A percentile compares a stretch with the other conserved stretches of the same genome.
These are phyloP conservation scores for Drosophila chauvacae DNA, from an alignment of 1,140 invertebrate species.

Conservation along the genomic window DNA sequence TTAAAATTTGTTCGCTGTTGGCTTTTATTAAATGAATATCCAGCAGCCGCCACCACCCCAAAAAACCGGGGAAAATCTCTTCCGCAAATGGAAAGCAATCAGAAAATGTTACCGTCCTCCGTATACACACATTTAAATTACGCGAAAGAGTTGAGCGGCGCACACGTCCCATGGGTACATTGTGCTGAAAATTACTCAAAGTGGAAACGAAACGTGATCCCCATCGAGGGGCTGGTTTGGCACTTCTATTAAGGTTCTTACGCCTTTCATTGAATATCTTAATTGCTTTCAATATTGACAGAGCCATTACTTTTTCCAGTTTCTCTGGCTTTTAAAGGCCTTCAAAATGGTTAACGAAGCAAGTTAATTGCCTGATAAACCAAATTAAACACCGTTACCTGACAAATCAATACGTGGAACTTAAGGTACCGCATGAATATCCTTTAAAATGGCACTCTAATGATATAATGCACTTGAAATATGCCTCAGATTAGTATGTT, in stretches of 20 bases:
- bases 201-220: slow-evolving; percentile 30
- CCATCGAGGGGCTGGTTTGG: not conserved
- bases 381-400: not conserved
- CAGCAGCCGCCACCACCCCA: slow-evolving; percentile 38
- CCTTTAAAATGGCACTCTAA: not conserved
- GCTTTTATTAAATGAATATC: slow-evolving; percentile 82
- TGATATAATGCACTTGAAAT: not conserved
- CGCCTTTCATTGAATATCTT: slow-evolving; percentile 6
- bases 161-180: slow-evolving; percentile 21
- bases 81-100: slow-evolving; percentile 62
- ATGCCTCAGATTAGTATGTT: not conserved
- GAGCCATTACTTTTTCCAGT: not conserved
- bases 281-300: slow-evolving; percentile 39
- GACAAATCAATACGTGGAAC: not conserved
- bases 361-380: not conserved
- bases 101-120: slow-evolving; percentile 54
- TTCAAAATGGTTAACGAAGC: not conserved
- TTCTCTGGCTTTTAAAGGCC: not conserved
- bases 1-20: slow-evolving; percentile 75
- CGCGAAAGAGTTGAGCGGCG: slow-evolving; percentile 40
- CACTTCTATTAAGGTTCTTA: slow-evolving; percentile 10
- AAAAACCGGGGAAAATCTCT: slow-evolving; percentile 42
- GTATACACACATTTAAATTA: slow-evolving; percentile 43
- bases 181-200: slow-evolving; percentile 37
- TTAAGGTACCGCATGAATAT: not conserved